Conservation (phyloP, 1,140 invertebrate species). For the Oncopeltus fasciatus region DNA sequence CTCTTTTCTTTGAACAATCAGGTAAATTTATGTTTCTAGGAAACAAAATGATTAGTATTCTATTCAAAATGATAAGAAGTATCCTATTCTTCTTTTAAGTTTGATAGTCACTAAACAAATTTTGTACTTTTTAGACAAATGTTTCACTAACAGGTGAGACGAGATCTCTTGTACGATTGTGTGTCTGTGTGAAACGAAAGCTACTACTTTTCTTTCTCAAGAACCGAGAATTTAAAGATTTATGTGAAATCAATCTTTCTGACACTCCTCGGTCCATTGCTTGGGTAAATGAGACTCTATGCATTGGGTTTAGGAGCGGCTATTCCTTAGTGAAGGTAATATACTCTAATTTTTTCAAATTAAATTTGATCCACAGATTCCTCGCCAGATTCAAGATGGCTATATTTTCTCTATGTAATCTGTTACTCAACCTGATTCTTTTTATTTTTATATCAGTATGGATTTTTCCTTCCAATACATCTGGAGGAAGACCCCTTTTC, state of each 20-base stretch:
- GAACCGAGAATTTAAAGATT: constrained; percentile 59
- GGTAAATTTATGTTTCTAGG: constrained; percentile 34
- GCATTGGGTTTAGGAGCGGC: constrained; percentile 70
- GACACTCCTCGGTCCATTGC: constrained; percentile 71
- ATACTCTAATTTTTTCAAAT: too few relatives aligned
- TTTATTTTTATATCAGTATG: not conserved
- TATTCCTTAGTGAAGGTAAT: constrained; percentile 62
- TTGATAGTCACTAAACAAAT: too few relatives aligned
- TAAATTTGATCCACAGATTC: too few relatives aligned
- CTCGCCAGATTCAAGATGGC: too few relatives aligned
- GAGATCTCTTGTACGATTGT: constrained; percentile 60
- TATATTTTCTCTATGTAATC: too few relatives aligned
- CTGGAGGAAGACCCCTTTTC: too few relatives aligned
- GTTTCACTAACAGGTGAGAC: constrained; percentile 52
- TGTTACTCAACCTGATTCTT: too few relatives aligned
- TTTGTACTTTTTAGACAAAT: constrained; percentile 15
- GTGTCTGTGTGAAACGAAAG: constrained; percentile 75
- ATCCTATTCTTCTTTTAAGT: not conserved
- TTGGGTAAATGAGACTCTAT: constrained; percentile 73
- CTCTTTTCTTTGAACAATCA: constrained; percentile 72
- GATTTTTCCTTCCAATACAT: too few relatives aligned
- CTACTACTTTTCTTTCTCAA: constrained; percentile 84
- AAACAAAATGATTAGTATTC: not conserved
- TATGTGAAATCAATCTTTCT: constrained; percentile 56
- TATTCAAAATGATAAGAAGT: not conserved